Base-by-base conservation (phyloP, 2,888 invertebrate species). In the Drosophila kokeensis region DNA sequence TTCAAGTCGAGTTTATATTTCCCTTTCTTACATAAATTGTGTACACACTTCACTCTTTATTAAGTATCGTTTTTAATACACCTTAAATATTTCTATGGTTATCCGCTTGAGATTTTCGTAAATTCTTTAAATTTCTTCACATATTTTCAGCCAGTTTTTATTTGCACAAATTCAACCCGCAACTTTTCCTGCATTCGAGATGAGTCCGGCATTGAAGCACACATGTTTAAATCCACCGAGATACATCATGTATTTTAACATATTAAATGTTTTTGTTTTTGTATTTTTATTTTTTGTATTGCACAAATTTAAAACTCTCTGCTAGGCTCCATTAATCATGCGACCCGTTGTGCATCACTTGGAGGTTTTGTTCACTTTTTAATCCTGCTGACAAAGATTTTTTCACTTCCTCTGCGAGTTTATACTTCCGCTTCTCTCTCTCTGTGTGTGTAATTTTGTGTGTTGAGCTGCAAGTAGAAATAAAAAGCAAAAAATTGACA, bases 391-490 rank as follows among this genome's bases (percentile, higher is more conserved):
- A 73, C 50, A 24, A 24, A 2, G 45, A 15, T 45, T 76, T 69
- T 45, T 50, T n/a, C 30, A 49, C 68, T 61, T 73, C 73, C 73
- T 68, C 24, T 60, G 45, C 8, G 45, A 24, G 52, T 34, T 53
- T 53, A 15, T 29, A 5, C 49, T 34, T 40, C 36, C 54, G 52
- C 52, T 52, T 27, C 0, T 18, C 18, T 49, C 18, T 18, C 11
- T 45, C 4, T 8, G 21, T 21, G 21, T 24, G 21, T 53, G 52
- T 34, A 24, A 15, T 24, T 24, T 15, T 24, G 29, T 57, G n/a
- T 48, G 53, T 50, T 67, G 50, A 65, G 49, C 83, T 82, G 83
- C 32, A 82, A 81, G 45, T 36, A 50, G 50, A 42, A 53, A 40
- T 1, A 57, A 27, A 57, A 24, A 38, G n/a, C 24, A 36, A 1